Evolutionary conservation across 1,140 invertebrate species (phyloP).

Genomic region (Zaprionus inermis): DNA sequence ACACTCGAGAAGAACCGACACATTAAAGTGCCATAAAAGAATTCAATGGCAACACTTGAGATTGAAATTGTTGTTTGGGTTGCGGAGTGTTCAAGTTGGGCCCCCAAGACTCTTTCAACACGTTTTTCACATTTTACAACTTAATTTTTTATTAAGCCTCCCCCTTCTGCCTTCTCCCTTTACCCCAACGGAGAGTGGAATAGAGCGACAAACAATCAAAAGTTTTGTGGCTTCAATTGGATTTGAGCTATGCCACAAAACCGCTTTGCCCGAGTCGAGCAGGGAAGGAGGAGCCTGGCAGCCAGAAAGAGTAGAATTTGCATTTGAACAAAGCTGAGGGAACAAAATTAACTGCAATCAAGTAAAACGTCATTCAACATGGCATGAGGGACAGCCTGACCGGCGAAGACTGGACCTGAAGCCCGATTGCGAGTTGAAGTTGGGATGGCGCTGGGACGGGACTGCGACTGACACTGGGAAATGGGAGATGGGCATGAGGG

Average conservation of each 20-base stretch:
- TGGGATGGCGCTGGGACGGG: neutral
- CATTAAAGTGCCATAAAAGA: constrained; percentile 53
- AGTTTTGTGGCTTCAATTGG: constrained; percentile 66
- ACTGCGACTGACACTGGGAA: constrained; percentile 1
- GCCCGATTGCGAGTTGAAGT: neutral
- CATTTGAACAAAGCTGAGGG: constrained; percentile 58
- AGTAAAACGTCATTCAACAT: constrained; percentile 79
- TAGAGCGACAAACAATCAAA: constrained; percentile 70
- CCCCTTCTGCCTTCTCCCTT: neutral
- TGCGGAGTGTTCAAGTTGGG: constrained; percentile 44
- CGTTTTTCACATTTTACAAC: constrained; percentile 76
- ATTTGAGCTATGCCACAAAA: constrained; percentile 49
- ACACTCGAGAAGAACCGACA: constrained; percentile 10
- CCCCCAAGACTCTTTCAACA: constrained; percentile 65
- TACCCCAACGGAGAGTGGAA: neutral
- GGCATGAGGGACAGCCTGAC: constrained; percentile 34
- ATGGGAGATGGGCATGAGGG: constrained; percentile 7
- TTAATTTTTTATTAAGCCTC: constrained; percentile 65
- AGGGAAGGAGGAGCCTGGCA: neutral
- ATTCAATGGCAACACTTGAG: constrained; percentile 38
- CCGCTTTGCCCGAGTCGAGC: constrained; percentile 11
- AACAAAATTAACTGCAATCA: constrained; percentile 80
- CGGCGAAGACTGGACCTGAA: constrained; percentile 30
- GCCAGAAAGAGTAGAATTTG: constrained; percentile 62
- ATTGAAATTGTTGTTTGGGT: constrained; percentile 15